phyloP scores from a whole-genome alignment of 2,797 vertebrate species.

The Carapus acus region DNA sequence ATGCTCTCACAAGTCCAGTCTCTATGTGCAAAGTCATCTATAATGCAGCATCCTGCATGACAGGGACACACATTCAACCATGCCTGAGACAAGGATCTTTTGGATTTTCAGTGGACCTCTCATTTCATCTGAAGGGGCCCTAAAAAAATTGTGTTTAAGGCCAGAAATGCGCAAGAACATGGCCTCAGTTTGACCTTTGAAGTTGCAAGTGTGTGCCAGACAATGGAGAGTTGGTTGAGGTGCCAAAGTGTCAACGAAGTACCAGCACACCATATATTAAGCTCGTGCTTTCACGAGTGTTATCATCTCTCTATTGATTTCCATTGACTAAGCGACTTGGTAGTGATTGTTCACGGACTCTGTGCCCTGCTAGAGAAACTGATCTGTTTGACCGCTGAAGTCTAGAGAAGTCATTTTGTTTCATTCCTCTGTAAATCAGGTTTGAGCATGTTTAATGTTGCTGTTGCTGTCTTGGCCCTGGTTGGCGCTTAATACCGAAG shows the following conservation, averaged over 20 bases:
- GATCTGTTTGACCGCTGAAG: too few relatives aligned
- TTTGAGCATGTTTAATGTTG: background rate
- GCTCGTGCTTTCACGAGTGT: too few relatives aligned
- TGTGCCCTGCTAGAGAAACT: too few relatives aligned
- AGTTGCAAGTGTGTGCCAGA: background rate
- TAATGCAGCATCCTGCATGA: conserved; percentile 26
- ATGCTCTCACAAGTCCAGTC: conserved; percentile 53
- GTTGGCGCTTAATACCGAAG: background rate
- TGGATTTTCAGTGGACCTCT: too few relatives aligned
- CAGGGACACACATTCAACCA: conserved; percentile 2
- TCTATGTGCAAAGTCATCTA: conserved; percentile 41
- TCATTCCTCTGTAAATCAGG: background rate
- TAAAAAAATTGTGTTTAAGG: background rate
- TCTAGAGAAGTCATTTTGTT: background rate
- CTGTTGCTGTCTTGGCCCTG: too few relatives aligned
- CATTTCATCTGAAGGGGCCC: background rate
- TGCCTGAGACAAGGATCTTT: background rate
- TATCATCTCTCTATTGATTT: background rate
- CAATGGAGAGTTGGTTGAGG: too few relatives aligned
- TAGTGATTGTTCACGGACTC: too few relatives aligned
- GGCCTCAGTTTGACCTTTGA: conserved; percentile 17
- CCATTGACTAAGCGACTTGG: too few relatives aligned
- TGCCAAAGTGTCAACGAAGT: background rate
- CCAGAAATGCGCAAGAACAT: conserved; percentile 7
- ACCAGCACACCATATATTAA: too few relatives aligned